Percentiles rank a stretch among this genome's conserved stretches.
These are phyloP conservation scores for Rutilus rutilus DNA, from an alignment of 2,113 vertebrate species.

Conservation along the genomic window DNA sequence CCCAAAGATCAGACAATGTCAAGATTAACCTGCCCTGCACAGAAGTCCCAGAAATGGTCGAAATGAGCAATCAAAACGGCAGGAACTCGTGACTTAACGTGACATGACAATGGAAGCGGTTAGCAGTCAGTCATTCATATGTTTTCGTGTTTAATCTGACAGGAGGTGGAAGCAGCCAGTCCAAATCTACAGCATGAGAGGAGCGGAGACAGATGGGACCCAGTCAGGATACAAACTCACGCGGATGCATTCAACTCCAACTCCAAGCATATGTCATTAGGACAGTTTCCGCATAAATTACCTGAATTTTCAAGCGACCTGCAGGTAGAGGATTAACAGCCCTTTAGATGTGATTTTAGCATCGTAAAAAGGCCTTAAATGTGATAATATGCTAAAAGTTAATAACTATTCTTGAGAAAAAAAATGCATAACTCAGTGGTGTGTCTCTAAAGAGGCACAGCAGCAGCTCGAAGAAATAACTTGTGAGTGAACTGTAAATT, in stretches of 20 bases:
- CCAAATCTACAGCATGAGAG: slow-evolving; percentile 52
- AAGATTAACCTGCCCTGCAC: slow-evolving; percentile 67
- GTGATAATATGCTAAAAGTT: slow-evolving; percentile 8
- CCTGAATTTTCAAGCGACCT: slow-evolving; percentile 11
- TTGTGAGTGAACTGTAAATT: slow-evolving; percentile 28
- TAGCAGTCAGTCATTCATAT: slow-evolving; percentile 34
- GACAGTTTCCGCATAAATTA: slow-evolving; percentile 26
- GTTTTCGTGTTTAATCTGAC: slow-evolving; percentile 45
- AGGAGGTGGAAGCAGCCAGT: slow-evolving; percentile 60
- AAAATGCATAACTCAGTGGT: not conserved
- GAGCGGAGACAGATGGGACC: slow-evolving; percentile 36
- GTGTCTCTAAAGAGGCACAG: slow-evolving; percentile 11
- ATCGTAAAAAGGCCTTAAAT: not conserved
- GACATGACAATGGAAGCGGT: slow-evolving; percentile 45
- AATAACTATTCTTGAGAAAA: not conserved
- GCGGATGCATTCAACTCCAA: slow-evolving; percentile 33
- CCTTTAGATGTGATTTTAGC: not conserved
- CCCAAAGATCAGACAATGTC: slow-evolving; percentile 75
- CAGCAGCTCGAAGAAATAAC: slow-evolving; percentile 22
- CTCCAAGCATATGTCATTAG: slow-evolving; percentile 40
- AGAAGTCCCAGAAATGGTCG: slow-evolving; percentile 58
- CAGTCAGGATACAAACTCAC: slow-evolving; percentile 36
- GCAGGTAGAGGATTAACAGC: slow-evolving; percentile 22
- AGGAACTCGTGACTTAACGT: slow-evolving; percentile 49
- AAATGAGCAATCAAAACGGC: slow-evolving; percentile 62